These are phyloP conservation scores for Molossus alvarezi DNA, from an alignment of 2,797 vertebrate genomes.

Conservation along the genomic window DNA sequence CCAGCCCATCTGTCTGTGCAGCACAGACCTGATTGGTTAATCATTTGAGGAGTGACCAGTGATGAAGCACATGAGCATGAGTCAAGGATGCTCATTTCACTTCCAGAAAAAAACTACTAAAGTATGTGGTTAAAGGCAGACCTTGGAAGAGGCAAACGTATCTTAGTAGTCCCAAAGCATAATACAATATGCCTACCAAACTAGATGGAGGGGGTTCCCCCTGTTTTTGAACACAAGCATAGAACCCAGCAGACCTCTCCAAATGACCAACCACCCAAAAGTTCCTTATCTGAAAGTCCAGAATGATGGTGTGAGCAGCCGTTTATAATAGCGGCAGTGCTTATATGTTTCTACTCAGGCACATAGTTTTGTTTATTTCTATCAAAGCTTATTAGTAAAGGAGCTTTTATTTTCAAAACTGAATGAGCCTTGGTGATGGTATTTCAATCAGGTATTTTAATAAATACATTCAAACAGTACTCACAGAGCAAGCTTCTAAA, in stretches of 20 bases:
- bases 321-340: not conserved
- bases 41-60: not conserved
- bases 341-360: not conserved
- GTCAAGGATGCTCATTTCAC: not conserved
- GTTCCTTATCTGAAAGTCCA: not conserved
- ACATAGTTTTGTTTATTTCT: not conserved
- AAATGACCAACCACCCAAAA: not conserved
- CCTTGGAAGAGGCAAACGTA: not conserved
- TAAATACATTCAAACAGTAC: slow-evolving; percentile 12
- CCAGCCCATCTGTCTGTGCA: not conserved
- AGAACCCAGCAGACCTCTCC: not conserved
- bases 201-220: not conserved
- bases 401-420: slow-evolving; percentile 29
- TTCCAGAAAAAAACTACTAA: not conserved
- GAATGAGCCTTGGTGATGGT: not conserved
- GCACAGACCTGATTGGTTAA: not conserved
- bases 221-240: not conserved
- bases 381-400: not conserved
- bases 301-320: not conserved
- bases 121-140: not conserved
- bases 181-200: not conserved
- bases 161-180: not conserved
- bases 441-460: slow-evolving; percentile 49
- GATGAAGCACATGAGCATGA: not conserved
- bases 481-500: slow-evolving; percentile 22